Evolutionary conservation across 2,797 vertebrate genomes (phyloP).

Genomic region (Luscinia megarhynchos): DNA sequence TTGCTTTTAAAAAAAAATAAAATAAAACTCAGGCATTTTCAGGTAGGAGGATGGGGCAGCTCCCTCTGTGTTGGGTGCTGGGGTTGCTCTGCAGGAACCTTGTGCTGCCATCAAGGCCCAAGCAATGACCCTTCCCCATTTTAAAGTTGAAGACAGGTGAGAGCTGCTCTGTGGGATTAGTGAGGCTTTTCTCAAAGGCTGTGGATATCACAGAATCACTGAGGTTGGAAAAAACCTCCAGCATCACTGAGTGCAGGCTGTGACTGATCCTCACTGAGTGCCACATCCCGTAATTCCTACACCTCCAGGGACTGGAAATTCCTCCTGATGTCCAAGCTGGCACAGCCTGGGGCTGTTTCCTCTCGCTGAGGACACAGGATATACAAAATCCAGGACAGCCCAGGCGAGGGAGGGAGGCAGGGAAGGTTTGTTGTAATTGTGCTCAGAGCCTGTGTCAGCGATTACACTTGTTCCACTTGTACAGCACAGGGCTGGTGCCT

Average conservation of each 20-base stretch:
- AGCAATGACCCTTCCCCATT: not conserved
- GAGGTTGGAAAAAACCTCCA: not conserved
- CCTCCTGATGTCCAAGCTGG: not conserved
- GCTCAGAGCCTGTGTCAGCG: not conserved
- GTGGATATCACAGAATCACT: not conserved
- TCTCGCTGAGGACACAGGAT: not conserved
- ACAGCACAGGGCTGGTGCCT: conserved; percentile 38
- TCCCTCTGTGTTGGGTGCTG: not conserved
- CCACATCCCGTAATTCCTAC: rapidly evolving
- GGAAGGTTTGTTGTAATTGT: not conserved
- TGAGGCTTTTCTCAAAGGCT: not conserved
- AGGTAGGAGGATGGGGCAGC: not conserved
- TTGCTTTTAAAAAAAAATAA: not conserved
- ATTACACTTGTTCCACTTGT: conserved; percentile 62
- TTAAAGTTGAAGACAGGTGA: not conserved
- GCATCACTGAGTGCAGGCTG: rapidly evolving
- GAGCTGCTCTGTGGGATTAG: not conserved
- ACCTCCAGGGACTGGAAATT: not conserved
- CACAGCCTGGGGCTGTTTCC: rapidly evolving
- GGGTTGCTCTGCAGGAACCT: not conserved
- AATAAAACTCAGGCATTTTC: not conserved
- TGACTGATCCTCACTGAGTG: not conserved
- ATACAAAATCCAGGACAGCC: not conserved
- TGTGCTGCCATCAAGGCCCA: not conserved
- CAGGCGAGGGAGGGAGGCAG: not conserved